These are phyloP conservation scores for Lepidocyrtinus sp. DNA, from an alignment of 2,888 invertebrate species.

Conservation along the genomic window DNA sequence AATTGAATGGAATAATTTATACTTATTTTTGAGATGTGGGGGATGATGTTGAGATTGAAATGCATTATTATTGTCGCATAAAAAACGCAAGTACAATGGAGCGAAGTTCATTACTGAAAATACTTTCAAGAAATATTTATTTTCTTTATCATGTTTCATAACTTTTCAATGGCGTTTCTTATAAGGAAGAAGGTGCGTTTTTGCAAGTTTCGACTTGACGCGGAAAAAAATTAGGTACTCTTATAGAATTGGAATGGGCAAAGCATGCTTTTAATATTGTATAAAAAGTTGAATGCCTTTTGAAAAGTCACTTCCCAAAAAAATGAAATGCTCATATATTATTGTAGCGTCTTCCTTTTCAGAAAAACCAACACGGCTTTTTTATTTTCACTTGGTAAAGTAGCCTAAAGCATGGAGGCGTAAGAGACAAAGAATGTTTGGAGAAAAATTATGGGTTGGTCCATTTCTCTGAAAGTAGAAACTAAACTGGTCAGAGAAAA, in stretches of 20 bases:
- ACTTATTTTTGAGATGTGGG: no score
- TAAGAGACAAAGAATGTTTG: neutral
- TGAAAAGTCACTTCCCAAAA: conserved; percentile 41
- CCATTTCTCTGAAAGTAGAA: neutral
- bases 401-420: neutral
- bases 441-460: neutral
- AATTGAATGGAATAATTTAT: no score
- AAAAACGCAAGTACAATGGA: no score
- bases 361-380: conserved; percentile 34
- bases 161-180: neutral
- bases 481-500: neutral
- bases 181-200: neutral
- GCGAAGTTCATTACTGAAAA: no score
- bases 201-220: conserved; percentile 8
- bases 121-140: no score
- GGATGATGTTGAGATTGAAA: no score
- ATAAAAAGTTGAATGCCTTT: conserved; percentile 47
- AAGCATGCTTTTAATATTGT: conserved; percentile 18
- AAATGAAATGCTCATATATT: conserved; percentile 50
- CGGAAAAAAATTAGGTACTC: neutral
- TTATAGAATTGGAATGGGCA: no score
- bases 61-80: no score
- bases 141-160: conserved; percentile 5
- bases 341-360: conserved; percentile 5
- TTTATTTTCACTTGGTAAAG: neutral